These are phyloP conservation scores for Drosophila falleni DNA, from an alignment of 2,888 invertebrate species.

Conservation along the genomic window DNA sequence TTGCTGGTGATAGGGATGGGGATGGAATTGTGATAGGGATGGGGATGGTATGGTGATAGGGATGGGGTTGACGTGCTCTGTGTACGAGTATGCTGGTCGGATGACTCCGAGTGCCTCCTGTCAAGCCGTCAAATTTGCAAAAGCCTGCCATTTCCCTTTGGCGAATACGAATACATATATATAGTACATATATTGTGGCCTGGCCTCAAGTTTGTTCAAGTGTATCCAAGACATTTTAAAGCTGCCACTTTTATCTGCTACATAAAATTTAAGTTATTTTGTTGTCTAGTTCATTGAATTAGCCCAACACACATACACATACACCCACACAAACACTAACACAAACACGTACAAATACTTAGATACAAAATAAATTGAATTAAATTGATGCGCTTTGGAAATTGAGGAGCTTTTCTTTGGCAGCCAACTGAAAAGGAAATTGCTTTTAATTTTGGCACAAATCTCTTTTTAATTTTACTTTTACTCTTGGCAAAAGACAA, in stretches of 20 bases:
- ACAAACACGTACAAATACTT: slow-evolving; percentile 14
- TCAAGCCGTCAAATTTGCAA: slow-evolving; percentile 63
- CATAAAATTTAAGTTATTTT: slow-evolving; percentile 68
- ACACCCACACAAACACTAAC: slow-evolving; percentile 21
- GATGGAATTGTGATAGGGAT: slow-evolving; percentile 16
- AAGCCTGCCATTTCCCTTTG: slow-evolving; percentile 28
- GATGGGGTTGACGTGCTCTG: slow-evolving; percentile 9
- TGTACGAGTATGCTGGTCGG: slow-evolving; percentile 18
- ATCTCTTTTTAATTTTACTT: slow-evolving; percentile 71
- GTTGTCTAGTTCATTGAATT: slow-evolving; percentile 74
- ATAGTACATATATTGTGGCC: slow-evolving; percentile 3
- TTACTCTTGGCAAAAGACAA: slow-evolving; percentile 38
- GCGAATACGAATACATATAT: not conserved
- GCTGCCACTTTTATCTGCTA: slow-evolving; percentile 33
- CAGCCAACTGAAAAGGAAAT: slow-evolving; percentile 50
- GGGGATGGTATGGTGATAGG: not conserved
- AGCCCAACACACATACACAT: slow-evolving; percentile 41
- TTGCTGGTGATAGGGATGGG: slow-evolving; percentile 31
- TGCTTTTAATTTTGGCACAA: slow-evolving; percentile 76
- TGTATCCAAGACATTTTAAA: slow-evolving; percentile 58
- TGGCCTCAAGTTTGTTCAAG: slow-evolving; percentile 20
- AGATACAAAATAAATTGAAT: slow-evolving; percentile 71
- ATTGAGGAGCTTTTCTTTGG: slow-evolving; percentile 47
- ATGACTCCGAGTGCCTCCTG: slow-evolving; percentile 41
- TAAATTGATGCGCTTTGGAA: slow-evolving; percentile 65